Percentiles rank a stretch among this genome's conserved stretches.
These are phyloP conservation scores for Saguinus midas DNA, from an alignment of 2,113 vertebrate species.

Conservation along the genomic window DNA sequence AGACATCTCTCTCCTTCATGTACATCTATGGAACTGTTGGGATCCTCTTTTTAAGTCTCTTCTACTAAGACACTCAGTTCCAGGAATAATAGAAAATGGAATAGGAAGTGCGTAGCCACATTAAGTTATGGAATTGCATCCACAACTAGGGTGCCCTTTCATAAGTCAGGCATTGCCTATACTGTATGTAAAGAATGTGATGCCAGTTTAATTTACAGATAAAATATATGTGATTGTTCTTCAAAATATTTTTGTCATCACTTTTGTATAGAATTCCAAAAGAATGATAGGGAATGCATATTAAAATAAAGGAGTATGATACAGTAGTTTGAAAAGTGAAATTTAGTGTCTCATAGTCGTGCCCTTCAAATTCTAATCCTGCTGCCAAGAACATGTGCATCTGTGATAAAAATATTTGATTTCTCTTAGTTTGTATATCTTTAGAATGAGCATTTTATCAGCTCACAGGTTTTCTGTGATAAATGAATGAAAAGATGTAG, in stretches of 20 bases:
- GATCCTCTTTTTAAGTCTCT: conserved; percentile 21
- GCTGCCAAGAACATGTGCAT: not conserved
- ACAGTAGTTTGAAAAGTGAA: not conserved
- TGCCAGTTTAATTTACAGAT: not conserved
- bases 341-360: not conserved
- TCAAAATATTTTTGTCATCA: not conserved
- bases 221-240: not conserved
- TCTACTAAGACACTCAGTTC: not conserved
- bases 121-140: not conserved
- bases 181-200: not conserved
- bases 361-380: not conserved
- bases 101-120: not conserved
- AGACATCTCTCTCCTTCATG: not conserved
- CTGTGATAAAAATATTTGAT: not conserved
- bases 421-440: not conserved
- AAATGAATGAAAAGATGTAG: not conserved
- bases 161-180: not conserved
- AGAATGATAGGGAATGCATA: not conserved
- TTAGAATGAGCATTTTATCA: not conserved
- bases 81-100: not conserved
- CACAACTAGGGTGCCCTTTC: not conserved
- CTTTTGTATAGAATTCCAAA: not conserved
- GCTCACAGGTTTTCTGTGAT: not conserved
- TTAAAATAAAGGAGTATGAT: not conserved
- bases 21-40: not conserved